Base-by-base conservation (phyloP, 2,888 invertebrate genomes). In the Rhagonycha lutea region DNA sequence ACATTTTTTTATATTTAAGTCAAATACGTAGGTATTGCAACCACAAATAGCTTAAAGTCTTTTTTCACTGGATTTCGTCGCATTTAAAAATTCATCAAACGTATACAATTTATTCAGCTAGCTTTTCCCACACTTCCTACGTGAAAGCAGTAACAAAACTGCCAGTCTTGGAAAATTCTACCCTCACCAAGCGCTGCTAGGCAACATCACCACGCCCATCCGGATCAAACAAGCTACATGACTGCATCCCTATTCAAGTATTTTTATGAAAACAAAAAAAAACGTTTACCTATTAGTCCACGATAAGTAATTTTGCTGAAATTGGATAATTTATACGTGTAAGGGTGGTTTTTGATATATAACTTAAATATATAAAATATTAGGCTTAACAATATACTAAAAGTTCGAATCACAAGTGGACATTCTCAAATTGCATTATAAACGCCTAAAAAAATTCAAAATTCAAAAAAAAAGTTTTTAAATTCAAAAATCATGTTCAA, bases 131-230 rank as follows among this genome's bases (percentile, higher is more conserved):
- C 81, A 84, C 84, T 84, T 83, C 81, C 82, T 67, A 67, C 62
- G 72, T 70, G 79, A 79, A 79, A 80, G 82, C 81, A 77, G 75
- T 67, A 79, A 80, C 84, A 83, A 82, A 82, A 85, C 85, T 85
- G 85, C 79, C 82, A 82, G 63, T 82, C 82, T 82, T 82, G 82
- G 83, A 82, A 83, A 84, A 84, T 82, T 80, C 82, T 84, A 82
- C 84, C 84, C 85, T 85, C 85, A 83, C 84, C 83, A 82, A 81
- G 78, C 79, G 86, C 83, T 85, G 85, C 86, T 83, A 84, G 84
- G 86, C 85, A 86, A 85, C 86, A 82, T 83, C 77, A 81, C 85
- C 85, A 85, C 85, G 85, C 85, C 85, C 82, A 85, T 78, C 77
- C 76, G 72, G 72, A 77, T 74, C 76, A 70, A 61, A 68, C 76